Percentiles rank a stretch among this genome's conserved stretches.
These are phyloP conservation scores for Nibea coibor DNA, from an alignment of 2,113 vertebrate species.

Conservation along the genomic window DNA sequence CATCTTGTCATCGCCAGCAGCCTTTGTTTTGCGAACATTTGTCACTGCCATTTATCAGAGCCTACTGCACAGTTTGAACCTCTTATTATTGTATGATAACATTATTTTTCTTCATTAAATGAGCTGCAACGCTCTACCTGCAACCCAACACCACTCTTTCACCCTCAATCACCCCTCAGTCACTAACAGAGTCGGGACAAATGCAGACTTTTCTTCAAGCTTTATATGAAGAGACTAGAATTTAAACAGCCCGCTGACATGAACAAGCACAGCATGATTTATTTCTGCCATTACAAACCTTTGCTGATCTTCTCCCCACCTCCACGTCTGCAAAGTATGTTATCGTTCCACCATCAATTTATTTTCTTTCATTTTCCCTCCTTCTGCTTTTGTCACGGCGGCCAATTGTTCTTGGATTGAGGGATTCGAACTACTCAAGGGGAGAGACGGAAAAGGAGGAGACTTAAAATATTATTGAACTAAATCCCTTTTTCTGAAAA, in stretches of 20 bases:
- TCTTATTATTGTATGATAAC: slow-evolving; percentile 62
- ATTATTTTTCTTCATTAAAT: slow-evolving; percentile 68
- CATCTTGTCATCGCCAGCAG: slow-evolving; percentile 48
- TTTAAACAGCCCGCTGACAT: slow-evolving; percentile 79
- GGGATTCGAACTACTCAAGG: slow-evolving; percentile 35
- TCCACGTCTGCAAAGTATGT: slow-evolving; percentile 78
- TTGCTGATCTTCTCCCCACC: slow-evolving; percentile 72
- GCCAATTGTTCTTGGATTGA: slow-evolving; percentile 84
- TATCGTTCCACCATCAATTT: slow-evolving; percentile 82
- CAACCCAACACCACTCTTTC: slow-evolving; percentile 71
- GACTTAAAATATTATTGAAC: slow-evolving; percentile 61
- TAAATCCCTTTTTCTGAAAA: slow-evolving; percentile 42
- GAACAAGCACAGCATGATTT: slow-evolving; percentile 77
- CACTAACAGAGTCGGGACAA: slow-evolving; percentile 49
- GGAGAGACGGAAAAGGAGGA: slow-evolving; percentile 11
- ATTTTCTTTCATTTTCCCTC: slow-evolving; percentile 68
- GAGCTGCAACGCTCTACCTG: slow-evolving; percentile 38
- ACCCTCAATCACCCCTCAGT: slow-evolving; percentile 54
- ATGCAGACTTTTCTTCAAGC: slow-evolving; percentile 54
- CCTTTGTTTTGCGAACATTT: slow-evolving; percentile 66
- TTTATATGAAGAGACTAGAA: slow-evolving; percentile 66
- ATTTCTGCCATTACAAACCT: slow-evolving; percentile 85
- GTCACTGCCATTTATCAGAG: slow-evolving; percentile 63
- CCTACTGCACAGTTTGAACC: slow-evolving; percentile 56
- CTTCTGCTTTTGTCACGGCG: slow-evolving; percentile 59